Conservation (phyloP, 2,888 invertebrate species). For the Mantis religiosa region DNA sequence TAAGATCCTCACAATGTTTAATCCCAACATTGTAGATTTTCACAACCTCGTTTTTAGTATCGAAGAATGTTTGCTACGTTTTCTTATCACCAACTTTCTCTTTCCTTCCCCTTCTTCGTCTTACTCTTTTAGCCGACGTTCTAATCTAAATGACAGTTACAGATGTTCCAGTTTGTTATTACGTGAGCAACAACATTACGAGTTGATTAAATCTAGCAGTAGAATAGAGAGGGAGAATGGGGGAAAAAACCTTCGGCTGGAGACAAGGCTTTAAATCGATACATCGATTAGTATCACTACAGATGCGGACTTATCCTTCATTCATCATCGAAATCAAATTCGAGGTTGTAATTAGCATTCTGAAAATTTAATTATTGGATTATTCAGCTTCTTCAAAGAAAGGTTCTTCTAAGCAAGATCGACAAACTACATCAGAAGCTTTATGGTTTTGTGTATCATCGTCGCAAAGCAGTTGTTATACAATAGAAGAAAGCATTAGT, state of each 20-base stretch:
- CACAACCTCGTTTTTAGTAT: not conserved
- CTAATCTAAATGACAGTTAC: slow-evolving; percentile 19
- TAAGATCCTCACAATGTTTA: not conserved
- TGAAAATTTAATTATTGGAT: slow-evolving; percentile 7
- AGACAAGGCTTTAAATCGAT: slow-evolving; percentile 20
- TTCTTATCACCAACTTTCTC: not conserved
- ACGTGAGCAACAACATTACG: not conserved
- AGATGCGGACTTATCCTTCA: not conserved
- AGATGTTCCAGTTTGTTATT: slow-evolving; percentile 18
- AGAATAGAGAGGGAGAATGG: not conserved
- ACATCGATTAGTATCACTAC: slow-evolving; percentile 1
- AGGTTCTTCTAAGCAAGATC: too few species aligned
- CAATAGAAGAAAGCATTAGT: too few species aligned
- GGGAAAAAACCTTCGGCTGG: not conserved
- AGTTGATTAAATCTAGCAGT: slow-evolving; percentile 18
- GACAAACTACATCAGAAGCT: too few species aligned
- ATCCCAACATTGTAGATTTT: not conserved
- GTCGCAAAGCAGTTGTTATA: too few species aligned
- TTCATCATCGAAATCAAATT: not conserved
- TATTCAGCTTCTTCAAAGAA: not conserved
- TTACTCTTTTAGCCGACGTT: not conserved
- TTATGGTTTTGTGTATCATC: too few species aligned
- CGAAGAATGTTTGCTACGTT: not conserved
- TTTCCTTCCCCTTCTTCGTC: not conserved
- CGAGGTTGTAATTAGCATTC: not conserved